Conservation (phyloP, 2,797 vertebrate species). For the Glossophaga mutica region DNA sequence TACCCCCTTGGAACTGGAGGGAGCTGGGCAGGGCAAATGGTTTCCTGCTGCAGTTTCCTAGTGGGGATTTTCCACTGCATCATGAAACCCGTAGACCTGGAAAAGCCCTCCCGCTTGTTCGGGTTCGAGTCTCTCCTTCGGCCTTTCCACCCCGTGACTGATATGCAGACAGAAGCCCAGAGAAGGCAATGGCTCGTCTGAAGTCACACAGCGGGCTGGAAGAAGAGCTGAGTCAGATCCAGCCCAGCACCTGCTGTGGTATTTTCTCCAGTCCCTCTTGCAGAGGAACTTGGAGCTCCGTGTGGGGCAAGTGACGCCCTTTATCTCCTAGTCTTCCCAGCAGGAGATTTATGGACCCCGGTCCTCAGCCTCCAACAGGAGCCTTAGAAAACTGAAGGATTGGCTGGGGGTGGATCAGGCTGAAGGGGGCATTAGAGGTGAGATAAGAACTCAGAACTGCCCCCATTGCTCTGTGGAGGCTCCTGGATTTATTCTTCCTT, state of each 20-base stretch:
- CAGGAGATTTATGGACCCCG: neutral
- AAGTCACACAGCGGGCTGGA: neutral
- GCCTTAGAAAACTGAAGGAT: neutral
- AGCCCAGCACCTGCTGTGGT: neutral
- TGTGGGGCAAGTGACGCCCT: neutral
- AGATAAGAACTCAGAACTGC: neutral
- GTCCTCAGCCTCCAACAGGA: neutral
- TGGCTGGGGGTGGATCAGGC: too few species aligned
- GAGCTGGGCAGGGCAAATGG: too few species aligned
- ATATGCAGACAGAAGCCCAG: neutral
- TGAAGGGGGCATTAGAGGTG: rapidly evolving
- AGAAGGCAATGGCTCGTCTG: neutral
- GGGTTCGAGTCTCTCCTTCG: neutral
- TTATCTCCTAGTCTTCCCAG: neutral
- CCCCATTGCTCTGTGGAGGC: rapidly evolving
- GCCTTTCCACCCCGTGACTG: neutral
- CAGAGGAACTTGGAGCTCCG: neutral
- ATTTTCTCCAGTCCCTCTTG: neutral
- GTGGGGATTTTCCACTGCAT: neutral
- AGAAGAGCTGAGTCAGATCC: neutral
- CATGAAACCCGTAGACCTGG: neutral
- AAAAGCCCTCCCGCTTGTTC: neutral
- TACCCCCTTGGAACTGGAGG: neutral
- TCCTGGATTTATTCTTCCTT: neutral
- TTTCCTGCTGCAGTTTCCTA: neutral